Evolutionary conservation across 2,888 invertebrate species (phyloP), one percentile per base, ranked within the genome.

Genomic region (Penaeus monodon): DNA sequence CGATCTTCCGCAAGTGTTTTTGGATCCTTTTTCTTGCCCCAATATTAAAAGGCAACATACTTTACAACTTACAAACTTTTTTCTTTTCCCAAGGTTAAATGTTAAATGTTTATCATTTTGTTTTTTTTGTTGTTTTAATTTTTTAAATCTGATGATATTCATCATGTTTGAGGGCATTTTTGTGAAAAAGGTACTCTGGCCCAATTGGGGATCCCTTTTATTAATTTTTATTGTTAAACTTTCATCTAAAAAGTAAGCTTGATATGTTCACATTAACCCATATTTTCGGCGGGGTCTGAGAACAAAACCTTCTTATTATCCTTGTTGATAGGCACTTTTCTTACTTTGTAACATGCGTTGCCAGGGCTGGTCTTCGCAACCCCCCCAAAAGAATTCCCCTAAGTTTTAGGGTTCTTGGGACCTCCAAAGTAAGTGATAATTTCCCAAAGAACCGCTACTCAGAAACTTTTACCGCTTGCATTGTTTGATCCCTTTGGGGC

Each of bases 391-490:
- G 89, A 98, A 99, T 91, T 98, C 98, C 0, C 96, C 96, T 0
- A 99, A 92, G 98, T 99, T 1, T 95, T 97, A 70, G 94, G 96
- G 14, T 99, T 99, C 91, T n/a, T 93, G 0, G 90, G 98, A 99
- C 92, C 94, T 99, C 66, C 93, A n/a, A 98, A 99, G 92, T 99
- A 99, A 99, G 99, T 91, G 99, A 99, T 92, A 99, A 99, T 92
- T 96, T 96, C 2, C n/a, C n/a, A n/a, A 97, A 98, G 92, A 99
- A 99, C 93, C 96, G 98, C 91, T 97, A 96, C 92, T 97, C 97
- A 0, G 98, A 97, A n/a, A 97, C 92, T 99, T 98, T 92, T 99
- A 99, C 92, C 94, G 98, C 91, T 98, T 1, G 95, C 97, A 0
- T 93, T 99, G 63, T 96, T 99, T 1, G 97, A 97, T 92, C 97